phyloP scores from a whole-genome alignment of 2,797 vertebrate species.

The Amazona ochrocephala region DNA sequence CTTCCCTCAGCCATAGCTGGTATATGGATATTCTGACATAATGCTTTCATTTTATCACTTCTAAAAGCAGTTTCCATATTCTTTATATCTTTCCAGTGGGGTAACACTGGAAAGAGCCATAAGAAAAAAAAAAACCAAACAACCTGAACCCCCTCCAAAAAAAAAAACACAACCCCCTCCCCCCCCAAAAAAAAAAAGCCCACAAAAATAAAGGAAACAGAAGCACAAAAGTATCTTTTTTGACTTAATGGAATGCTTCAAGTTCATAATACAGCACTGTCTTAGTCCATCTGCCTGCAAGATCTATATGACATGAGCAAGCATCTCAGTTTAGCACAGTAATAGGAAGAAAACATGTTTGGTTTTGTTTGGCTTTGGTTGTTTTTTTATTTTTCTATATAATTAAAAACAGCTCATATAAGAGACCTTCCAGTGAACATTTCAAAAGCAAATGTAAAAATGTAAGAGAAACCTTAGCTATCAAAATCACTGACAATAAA shows the following conservation, averaged over 20 bases:
- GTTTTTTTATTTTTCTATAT: not conserved
- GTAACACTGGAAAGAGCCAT: not conserved
- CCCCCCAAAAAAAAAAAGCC: not conserved
- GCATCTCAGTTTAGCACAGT: not conserved
- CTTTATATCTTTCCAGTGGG: not conserved
- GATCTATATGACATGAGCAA: not conserved
- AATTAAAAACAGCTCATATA: not conserved
- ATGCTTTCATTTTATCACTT: not conserved
- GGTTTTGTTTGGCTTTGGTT: not conserved
- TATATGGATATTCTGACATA: not conserved
- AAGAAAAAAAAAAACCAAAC: rapidly evolving
- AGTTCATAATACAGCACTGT: not conserved
- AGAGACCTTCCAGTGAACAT: not conserved
- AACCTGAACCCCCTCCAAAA: rapidly evolving
- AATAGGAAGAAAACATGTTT: not conserved
- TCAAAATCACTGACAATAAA: not conserved
- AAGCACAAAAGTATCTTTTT: rapidly evolving
- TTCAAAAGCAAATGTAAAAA: not conserved
- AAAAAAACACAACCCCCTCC: too few species aligned
- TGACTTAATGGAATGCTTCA: not conserved
- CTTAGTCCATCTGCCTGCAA: not conserved
- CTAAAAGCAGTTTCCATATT: not conserved
- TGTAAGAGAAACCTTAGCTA: not conserved
- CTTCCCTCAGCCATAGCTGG: not conserved
- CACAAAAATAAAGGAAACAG: not conserved